Conservation (phyloP, 1,140 invertebrate genomes). For the Drosophila gunungcola region DNA sequence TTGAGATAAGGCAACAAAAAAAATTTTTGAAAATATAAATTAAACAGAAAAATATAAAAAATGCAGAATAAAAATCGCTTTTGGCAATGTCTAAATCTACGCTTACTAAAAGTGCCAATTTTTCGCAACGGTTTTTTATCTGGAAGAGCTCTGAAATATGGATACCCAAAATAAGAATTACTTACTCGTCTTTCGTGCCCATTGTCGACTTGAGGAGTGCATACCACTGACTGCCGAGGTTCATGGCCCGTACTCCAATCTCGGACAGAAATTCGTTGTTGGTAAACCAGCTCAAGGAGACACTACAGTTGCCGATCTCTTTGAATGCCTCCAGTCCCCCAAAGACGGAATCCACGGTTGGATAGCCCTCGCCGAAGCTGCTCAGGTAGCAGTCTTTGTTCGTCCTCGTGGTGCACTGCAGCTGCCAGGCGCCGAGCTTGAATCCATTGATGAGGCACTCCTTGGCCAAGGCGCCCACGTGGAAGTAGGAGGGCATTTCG, state of each 20-base stretch:
- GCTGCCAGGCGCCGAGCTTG: slow-evolving; percentile 46
- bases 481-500: slow-evolving; percentile 36
- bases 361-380: slow-evolving; percentile 29
- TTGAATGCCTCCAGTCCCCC: slow-evolving; percentile 46
- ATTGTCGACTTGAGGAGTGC: background rate
- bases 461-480: slow-evolving; percentile 47
- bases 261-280: slow-evolving; percentile 7
- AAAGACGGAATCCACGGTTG: background rate
- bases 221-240: background rate
- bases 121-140: no score
- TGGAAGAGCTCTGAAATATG: background rate
- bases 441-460: slow-evolving; percentile 37
- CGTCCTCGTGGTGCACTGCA: slow-evolving; percentile 13
- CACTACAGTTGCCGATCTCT: background rate
- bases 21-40: no score
- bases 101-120: no score
- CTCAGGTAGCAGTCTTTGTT: background rate
- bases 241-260: background rate
- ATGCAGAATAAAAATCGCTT: no score
- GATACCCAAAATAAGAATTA: background rate
- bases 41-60: no score
- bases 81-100: no score
- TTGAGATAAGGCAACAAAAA: no score
- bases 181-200: slow-evolving; percentile 15
- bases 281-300: slow-evolving; percentile 26